A percentile compares a stretch with the other conserved stretches of the same genome.
These are phyloP conservation scores for Lysiphlebus fabarum DNA, from an alignment of 1,140 invertebrate species.

Conservation along the genomic window DNA sequence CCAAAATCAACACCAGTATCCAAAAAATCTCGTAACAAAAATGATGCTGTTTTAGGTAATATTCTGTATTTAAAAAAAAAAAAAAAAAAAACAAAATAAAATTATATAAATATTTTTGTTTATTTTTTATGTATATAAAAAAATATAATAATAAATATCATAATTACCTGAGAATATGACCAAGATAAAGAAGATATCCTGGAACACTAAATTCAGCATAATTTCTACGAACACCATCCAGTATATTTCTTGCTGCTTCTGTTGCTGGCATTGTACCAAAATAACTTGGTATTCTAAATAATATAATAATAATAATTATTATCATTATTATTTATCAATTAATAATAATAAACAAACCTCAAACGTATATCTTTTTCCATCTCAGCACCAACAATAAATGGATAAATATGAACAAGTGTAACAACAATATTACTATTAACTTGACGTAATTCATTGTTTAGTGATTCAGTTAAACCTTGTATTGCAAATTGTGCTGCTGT, in stretches of 20 bases:
- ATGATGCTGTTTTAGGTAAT: slow-evolving; percentile 60
- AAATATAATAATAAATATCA: neutral
- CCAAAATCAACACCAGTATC: slow-evolving; percentile 68
- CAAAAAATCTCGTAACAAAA: slow-evolving; percentile 61
- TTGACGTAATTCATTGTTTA: slow-evolving; percentile 60
- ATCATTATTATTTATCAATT: too few species aligned
- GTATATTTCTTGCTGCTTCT: slow-evolving; percentile 58
- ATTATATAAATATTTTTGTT: neutral
- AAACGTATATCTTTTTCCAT: slow-evolving; percentile 57
- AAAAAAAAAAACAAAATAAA: slow-evolving; percentile 8
- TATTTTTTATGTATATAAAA: neutral
- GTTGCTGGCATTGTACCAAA: slow-evolving; percentile 62
- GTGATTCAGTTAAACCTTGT: slow-evolving; percentile 62
- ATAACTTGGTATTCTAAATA: slow-evolving; percentile 61
- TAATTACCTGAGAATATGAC: slow-evolving; percentile 56
- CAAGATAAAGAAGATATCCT: slow-evolving; percentile 59
- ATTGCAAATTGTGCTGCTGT: slow-evolving; percentile 72
- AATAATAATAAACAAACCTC: slow-evolving; percentile 51
- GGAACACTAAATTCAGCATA: slow-evolving; percentile 63
- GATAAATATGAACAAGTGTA: slow-evolving; percentile 62
- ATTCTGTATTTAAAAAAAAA: slow-evolving; percentile 45
- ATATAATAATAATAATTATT: slow-evolving; percentile 4
- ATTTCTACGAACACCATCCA: slow-evolving; percentile 61
- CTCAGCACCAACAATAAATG: slow-evolving; percentile 60
- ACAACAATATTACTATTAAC: slow-evolving; percentile 58